Percentiles rank a stretch among this genome's conserved stretches.
These are phyloP conservation scores for Tenthredo amoena DNA, from an alignment of 2,888 invertebrate genomes.

Conservation along the genomic window DNA sequence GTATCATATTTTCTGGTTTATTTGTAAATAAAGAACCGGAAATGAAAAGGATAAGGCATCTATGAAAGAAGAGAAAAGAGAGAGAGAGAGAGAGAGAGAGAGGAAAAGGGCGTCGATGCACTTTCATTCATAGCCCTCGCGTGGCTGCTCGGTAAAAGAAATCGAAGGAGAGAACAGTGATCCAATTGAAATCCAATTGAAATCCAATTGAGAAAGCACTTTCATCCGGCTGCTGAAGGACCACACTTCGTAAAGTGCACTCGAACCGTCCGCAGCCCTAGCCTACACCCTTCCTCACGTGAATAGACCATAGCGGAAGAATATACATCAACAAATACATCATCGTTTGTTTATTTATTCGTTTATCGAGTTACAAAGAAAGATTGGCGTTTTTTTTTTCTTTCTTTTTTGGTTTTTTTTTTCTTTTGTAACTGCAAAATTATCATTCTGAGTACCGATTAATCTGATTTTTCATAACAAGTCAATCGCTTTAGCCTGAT, in stretches of 20 bases:
- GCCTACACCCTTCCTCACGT: neutral
- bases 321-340: neutral
- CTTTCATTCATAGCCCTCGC: conserved; percentile 45
- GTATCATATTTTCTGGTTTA: neutral
- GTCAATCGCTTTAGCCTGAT: neutral
- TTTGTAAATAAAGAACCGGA: neutral
- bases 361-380: neutral
- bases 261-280: conserved; percentile 23
- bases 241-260: conserved; percentile 44
- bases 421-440: no score
- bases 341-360: neutral
- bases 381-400: neutral
- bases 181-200: conserved; percentile 48
- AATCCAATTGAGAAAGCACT: conserved; percentile 47
- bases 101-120: conserved; percentile 20
- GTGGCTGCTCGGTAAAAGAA: conserved; percentile 26
- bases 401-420: no score
- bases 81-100: neutral
- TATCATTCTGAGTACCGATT: neutral
- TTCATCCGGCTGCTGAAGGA: conserved; percentile 43
- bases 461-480: neutral
- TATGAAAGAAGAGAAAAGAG: neutral
- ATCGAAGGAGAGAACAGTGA: conserved; percentile 45
- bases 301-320: neutral
- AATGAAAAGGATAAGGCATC: neutral